Percentiles rank a stretch among this genome's conserved stretches.
These are phyloP conservation scores for Sebastes steindachneri DNA, from an alignment of 2,797 vertebrate species.

Conservation along the genomic window DNA sequence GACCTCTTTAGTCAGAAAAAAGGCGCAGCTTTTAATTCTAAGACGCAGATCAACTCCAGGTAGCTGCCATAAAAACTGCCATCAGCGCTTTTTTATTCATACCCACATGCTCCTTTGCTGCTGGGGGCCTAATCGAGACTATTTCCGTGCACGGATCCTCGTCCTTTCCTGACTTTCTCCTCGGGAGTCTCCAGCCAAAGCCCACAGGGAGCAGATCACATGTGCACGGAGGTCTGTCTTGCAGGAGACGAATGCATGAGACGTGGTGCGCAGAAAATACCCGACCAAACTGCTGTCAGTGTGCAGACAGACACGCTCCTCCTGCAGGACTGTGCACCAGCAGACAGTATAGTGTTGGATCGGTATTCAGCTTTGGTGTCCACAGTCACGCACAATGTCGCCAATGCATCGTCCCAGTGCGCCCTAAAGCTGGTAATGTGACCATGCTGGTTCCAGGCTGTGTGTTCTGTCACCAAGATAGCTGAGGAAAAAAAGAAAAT, in stretches of 20 bases:
- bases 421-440: not conserved
- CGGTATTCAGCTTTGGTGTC: constrained; percentile 27
- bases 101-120: constrained; percentile 22
- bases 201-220: not conserved
- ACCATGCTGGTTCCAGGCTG: not conserved
- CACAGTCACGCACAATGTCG: constrained; percentile 29
- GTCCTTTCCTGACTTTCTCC: constrained; percentile 71
- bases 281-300: not conserved
- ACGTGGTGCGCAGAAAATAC: not conserved
- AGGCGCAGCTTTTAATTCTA: not conserved
- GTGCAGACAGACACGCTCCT: constrained; percentile 9
- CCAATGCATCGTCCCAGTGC: constrained; percentile 21
- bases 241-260: constrained; percentile 9
- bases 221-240: constrained; percentile 17
- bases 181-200: constrained; percentile 39
- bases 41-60: constrained; percentile 9
- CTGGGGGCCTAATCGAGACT: constrained; percentile 53
- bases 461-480: not conserved
- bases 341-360: not conserved
- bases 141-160: constrained; percentile 55
- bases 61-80: not conserved
- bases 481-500: not conserved
- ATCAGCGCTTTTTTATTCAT: constrained; percentile 13
- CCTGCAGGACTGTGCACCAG: not conserved
- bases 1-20: not conserved